Evolutionary conservation across 2,113 vertebrate species (phyloP).

Genomic region (Gobio gobio): DNA sequence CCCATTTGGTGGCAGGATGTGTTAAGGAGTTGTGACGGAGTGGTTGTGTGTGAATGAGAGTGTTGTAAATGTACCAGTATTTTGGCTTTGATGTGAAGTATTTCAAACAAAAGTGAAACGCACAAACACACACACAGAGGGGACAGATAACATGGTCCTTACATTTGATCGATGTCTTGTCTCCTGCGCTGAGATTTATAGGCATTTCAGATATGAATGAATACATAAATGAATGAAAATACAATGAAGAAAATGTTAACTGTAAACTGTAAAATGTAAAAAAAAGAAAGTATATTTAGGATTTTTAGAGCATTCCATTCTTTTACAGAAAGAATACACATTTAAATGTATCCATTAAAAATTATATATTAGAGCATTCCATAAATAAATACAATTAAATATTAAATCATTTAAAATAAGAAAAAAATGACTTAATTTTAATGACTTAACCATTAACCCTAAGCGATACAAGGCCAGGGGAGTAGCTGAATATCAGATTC

Average conservation of each 20-base stretch:
- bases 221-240: not conserved
- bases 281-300: not conserved
- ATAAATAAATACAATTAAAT: not conserved
- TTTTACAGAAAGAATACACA: not conserved
- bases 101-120: conserved; percentile 70
- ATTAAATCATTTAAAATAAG: not conserved
- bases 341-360: not conserved
- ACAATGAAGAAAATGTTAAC: not conserved
- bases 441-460: not conserved
- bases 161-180: not conserved
- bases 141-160: conserved; percentile 7
- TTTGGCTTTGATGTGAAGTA: conserved; percentile 69
- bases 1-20: conserved; percentile 60
- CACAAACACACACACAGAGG: conserved; percentile 20
- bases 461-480: not conserved
- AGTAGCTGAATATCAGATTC: not conserved
- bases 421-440: not conserved
- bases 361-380: no score
- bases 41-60: conserved; percentile 12
- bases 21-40: not conserved
- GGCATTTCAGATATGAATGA: no score
- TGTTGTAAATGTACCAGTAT: conserved; percentile 67
- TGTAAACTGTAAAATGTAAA: no score
- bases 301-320: not conserved
- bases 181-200: not conserved